Conservation (phyloP, 2,797 vertebrate genomes). For the Gastrophryne carolinensis region DNA sequence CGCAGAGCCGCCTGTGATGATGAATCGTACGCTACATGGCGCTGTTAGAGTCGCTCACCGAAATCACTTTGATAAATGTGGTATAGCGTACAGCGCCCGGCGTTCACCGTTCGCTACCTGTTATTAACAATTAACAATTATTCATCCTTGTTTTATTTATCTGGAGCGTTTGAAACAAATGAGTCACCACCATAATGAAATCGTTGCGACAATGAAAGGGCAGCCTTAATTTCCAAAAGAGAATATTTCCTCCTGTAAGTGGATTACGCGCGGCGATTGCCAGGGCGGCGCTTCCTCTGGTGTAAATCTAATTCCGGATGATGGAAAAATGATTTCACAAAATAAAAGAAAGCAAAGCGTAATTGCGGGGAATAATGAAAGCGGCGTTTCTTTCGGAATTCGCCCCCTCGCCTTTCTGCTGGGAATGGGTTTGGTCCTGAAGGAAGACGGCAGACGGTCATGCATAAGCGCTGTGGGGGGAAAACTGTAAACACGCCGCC, state of each 20-base stretch:
- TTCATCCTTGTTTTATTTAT: neutral
- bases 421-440: conserved; percentile 2
- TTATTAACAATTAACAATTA: no score
- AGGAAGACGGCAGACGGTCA: conserved; percentile 29
- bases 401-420: neutral
- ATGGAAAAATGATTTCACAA: conserved; percentile 7
- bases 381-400: neutral
- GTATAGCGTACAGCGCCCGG: no score
- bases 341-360: neutral
- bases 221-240: conserved; percentile 36
- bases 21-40: no score
- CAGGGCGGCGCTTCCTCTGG: neutral
- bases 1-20: no score
- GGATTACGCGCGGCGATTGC: conserved; percentile 25
- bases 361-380: neutral
- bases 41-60: no score
- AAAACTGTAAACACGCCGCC: conserved; percentile 37
- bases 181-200: conserved; percentile 39
- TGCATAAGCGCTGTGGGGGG: conserved; percentile 5
- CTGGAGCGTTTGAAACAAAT: neutral
- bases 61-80: no score
- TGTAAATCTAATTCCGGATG: conserved; percentile 16
- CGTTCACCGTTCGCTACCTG: no score
- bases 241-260: conserved; percentile 44
- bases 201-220: conserved; percentile 16